phyloP scores from a whole-genome alignment of 1,140 invertebrate species.

The Pseudobourletiella spinata region DNA sequence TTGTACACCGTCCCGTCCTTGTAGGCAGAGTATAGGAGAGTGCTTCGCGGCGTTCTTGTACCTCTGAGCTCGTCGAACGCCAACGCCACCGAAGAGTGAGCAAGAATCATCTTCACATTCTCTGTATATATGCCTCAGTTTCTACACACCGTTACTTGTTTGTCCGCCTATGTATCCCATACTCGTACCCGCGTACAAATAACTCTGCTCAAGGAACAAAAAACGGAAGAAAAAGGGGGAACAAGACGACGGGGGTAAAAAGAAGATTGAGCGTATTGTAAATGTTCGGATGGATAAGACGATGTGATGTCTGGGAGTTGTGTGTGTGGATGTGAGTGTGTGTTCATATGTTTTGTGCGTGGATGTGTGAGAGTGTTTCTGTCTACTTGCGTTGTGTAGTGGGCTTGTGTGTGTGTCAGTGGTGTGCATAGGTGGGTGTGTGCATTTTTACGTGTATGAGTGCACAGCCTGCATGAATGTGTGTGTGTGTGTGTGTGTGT shows the following conservation, averaged over 20 bases:
- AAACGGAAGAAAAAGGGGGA: not conserved
- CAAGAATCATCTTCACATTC: not conserved
- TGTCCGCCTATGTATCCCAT: not conserved
- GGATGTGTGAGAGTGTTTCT: too few relatives aligned
- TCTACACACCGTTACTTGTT: not conserved
- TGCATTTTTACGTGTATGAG: too few relatives aligned
- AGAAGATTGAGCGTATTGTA: slow-evolving; percentile 7
- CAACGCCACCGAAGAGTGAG: not conserved
- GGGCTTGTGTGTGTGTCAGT: too few relatives aligned
- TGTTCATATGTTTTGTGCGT: too few relatives aligned
- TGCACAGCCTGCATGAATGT: too few relatives aligned
- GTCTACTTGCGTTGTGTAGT: too few relatives aligned
- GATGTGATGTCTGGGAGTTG: too few relatives aligned
- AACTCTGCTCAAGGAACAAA: slow-evolving; percentile 2
- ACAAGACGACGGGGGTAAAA: slow-evolving; percentile 3
- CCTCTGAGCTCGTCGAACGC: not conserved
- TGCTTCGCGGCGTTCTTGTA: not conserved
- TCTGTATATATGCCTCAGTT: not conserved
- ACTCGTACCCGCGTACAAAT: not conserved
- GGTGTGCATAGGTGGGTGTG: too few relatives aligned
- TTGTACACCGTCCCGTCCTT: too few relatives aligned
- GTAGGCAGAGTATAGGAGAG: not conserved
- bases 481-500: too few relatives aligned
- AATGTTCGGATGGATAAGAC: slow-evolving; percentile 2
- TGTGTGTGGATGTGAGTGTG: too few relatives aligned